These are phyloP conservation scores for Lipophrys pholis DNA, from an alignment of 2,113 vertebrate species.

Conservation along the genomic window DNA sequence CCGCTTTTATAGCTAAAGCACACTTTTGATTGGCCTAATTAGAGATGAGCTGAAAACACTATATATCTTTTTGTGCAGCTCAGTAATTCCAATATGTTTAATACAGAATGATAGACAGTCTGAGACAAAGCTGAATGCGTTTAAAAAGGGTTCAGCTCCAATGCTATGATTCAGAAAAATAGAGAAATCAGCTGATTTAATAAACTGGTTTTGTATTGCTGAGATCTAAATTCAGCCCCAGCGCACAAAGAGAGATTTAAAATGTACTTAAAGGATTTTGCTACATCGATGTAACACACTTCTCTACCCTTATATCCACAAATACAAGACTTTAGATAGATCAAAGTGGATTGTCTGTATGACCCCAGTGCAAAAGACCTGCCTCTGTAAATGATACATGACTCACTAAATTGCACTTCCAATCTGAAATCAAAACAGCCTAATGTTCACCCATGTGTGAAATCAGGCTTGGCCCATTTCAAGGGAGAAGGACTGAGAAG, in stretches of 20 bases:
- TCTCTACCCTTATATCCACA: not conserved
- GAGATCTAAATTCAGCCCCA: slow-evolving; percentile 2
- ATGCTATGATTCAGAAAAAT: slow-evolving; percentile 11
- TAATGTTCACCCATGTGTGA: slow-evolving; percentile 59
- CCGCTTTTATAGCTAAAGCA: slow-evolving; percentile 40
- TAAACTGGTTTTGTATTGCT: slow-evolving; percentile 12
- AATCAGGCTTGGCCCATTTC: slow-evolving; percentile 63
- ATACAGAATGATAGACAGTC: not conserved
- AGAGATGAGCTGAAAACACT: slow-evolving; percentile 31
- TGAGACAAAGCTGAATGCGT: slow-evolving; percentile 20
- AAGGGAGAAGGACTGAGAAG: slow-evolving; percentile 45
- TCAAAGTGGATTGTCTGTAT: slow-evolving; percentile 20
- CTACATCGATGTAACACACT: not conserved
- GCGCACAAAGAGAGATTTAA: not conserved
- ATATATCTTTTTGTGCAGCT: slow-evolving; percentile 19
- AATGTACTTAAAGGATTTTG: not conserved
- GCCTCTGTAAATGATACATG: slow-evolving; percentile 47
- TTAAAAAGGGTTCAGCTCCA: not conserved
- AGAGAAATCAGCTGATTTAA: slow-evolving; percentile 4
- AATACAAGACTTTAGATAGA: not conserved
- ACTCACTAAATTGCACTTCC: slow-evolving; percentile 53
- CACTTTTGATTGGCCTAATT: slow-evolving; percentile 66
- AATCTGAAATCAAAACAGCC: slow-evolving; percentile 55
- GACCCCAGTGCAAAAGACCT: slow-evolving; percentile 23
- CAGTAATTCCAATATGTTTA: slow-evolving; percentile 6